Percentiles rank a stretch among this genome's conserved stretches.
Evolutionary conservation across 2,113 vertebrate species (phyloP).

Genomic region (Cyprinodon brontotheroides): DNA sequence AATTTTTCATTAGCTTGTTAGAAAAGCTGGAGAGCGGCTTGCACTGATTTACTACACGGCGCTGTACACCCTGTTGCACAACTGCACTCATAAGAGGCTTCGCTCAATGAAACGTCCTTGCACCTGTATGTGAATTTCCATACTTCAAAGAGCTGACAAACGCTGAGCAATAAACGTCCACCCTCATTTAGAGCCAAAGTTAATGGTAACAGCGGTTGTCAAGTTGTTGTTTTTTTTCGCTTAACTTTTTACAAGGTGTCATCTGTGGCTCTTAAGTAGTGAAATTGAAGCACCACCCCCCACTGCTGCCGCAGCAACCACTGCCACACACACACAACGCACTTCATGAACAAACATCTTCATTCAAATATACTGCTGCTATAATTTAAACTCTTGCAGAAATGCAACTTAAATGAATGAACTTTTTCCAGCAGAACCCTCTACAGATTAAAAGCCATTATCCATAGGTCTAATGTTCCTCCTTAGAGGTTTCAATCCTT

Average conservation of each 20-base stretch:
- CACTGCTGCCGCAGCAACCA: no score
- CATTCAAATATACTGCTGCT: slow-evolving; percentile 1
- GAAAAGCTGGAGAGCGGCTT: slow-evolving; percentile 11
- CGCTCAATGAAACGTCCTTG: not conserved
- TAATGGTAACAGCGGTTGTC: slow-evolving; percentile 5
- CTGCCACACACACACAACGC: slow-evolving; percentile 14
- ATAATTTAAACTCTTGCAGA: slow-evolving; percentile 5
- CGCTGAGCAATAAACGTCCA: not conserved
- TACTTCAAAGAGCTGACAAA: not conserved
- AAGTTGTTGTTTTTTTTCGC: slow-evolving; percentile 20
- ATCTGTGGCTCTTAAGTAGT: no score
- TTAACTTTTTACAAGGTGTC: no score
- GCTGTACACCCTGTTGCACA: not conserved
- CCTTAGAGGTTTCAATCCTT: not conserved
- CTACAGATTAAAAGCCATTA: not conserved
- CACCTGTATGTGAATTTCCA: not conserved
- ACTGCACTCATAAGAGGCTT: not conserved
- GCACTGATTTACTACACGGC: slow-evolving; percentile 3
- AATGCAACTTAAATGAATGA: not conserved
- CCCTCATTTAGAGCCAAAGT: not conserved
- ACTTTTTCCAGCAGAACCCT: not conserved
- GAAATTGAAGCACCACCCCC: no score
- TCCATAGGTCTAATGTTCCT: not conserved
- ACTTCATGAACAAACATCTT: not conserved
- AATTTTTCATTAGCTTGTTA: slow-evolving; percentile 32